These are phyloP conservation scores for Achlya flavicornis DNA, from an alignment of 2,888 invertebrate species.

Conservation along the genomic window DNA sequence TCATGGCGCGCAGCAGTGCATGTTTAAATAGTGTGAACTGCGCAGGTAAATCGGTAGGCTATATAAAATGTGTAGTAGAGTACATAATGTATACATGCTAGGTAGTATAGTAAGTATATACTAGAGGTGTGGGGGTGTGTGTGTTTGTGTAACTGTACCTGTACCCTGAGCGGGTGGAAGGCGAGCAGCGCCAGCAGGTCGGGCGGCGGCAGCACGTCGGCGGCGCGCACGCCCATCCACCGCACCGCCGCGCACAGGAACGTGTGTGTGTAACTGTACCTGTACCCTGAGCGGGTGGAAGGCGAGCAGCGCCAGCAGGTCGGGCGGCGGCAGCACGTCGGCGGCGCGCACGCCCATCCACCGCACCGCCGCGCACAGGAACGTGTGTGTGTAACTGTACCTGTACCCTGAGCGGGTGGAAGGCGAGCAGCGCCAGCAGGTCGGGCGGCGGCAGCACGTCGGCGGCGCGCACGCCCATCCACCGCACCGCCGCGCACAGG, in stretches of 20 bases:
- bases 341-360: constrained; percentile 90
- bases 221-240: constrained; percentile 89
- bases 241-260: constrained; percentile 90
- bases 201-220: constrained; percentile 91
- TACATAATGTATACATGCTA: no score
- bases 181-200: constrained; percentile 92
- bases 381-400: constrained; percentile 78
- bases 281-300: constrained; percentile 96
- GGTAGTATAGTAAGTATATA: no score
- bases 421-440: constrained; percentile 91
- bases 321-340: constrained; percentile 91
- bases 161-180: constrained; percentile 95
- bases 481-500: constrained; percentile 90
- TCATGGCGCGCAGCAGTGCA: no score
- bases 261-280: no score
- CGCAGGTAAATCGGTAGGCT: no score
- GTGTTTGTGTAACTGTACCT: no score
- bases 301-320: constrained; percentile 91
- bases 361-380: constrained; percentile 90
- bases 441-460: constrained; percentile 92
- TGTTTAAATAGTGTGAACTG: no score
- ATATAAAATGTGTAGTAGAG: no score
- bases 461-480: constrained; percentile 89
- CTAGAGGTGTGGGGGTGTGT: no score
- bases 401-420: constrained; percentile 96